These are phyloP conservation scores for Tiliacea citrago DNA, from an alignment of 2,888 invertebrate genomes.

Conservation along the genomic window DNA sequence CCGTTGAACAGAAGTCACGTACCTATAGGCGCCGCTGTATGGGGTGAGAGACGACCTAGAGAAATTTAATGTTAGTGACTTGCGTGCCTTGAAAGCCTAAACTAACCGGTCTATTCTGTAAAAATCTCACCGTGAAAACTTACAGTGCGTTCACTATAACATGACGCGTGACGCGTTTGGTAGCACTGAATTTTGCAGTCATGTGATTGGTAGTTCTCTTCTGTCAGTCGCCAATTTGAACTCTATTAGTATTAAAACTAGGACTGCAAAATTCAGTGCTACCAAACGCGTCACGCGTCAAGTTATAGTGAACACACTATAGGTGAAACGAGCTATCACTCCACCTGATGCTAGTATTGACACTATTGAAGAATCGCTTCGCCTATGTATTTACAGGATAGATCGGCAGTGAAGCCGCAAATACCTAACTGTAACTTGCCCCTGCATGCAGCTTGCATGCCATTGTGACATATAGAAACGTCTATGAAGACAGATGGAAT, in stretches of 20 bases:
- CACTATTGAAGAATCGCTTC: not conserved
- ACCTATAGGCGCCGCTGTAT: constrained; percentile 50
- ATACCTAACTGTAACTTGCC: not conserved
- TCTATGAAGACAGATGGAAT: constrained; percentile 39
- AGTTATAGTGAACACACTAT: too few relatives aligned
- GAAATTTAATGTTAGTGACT: constrained; percentile 62
- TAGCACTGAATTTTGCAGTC: too few relatives aligned
- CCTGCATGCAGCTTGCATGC: too few relatives aligned
- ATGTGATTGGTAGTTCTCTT: too few relatives aligned
- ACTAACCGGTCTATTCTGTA: not conserved
- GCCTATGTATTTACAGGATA: too few relatives aligned
- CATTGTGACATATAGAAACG: not conserved
- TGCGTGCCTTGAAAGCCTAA: constrained; percentile 38
- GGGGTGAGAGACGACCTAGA: constrained; percentile 60
- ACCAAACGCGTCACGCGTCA: too few relatives aligned
- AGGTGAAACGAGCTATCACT: not conserved
- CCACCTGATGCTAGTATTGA: not conserved
- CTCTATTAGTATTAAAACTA: too few relatives aligned
- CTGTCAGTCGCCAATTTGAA: too few relatives aligned
- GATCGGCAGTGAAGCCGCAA: not conserved
- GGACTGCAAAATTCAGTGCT: too few relatives aligned
- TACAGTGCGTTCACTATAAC: too few relatives aligned
- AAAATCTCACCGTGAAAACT: not conserved
- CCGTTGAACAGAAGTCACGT: constrained; percentile 64
- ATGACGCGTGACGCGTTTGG: too few relatives aligned